Evolutionary conservation across 2,888 invertebrate species (phyloP).

Genomic region (Ceratothoa steindachneri): DNA sequence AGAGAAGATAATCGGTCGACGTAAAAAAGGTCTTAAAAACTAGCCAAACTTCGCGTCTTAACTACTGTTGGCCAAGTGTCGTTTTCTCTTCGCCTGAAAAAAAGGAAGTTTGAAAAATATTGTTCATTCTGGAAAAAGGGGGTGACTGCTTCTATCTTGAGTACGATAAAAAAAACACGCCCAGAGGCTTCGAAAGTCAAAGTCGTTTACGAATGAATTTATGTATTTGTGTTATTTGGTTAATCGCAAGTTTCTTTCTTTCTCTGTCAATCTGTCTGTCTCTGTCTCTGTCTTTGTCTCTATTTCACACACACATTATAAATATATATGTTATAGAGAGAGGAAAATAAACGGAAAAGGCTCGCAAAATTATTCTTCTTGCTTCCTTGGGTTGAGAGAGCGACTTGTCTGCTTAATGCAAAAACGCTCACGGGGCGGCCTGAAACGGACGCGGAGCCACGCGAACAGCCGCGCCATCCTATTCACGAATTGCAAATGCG

Average conservation of each 20-base stretch:
- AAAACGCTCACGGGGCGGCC: background rate
- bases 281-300: no score
- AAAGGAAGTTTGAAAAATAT: constrained; percentile 9
- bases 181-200: no score
- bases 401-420: background rate
- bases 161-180: background rate
- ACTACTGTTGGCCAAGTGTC: constrained; percentile 15
- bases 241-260: no score
- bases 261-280: no score
- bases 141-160: background rate
- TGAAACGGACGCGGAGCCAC: background rate
- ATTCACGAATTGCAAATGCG: constrained; percentile 11
- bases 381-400: background rate
- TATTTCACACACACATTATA: no score
- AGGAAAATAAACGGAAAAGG: no score
- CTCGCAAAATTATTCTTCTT: background rate
- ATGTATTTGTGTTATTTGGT: no score
- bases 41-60: constrained; percentile 10
- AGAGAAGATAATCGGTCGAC: constrained; percentile 12
- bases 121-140: constrained; percentile 3
- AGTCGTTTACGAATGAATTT: no score
- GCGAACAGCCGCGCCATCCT: background rate
- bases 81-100: background rate
- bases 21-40: background rate
- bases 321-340: no score